phyloP scores from a whole-genome alignment of 1,140 invertebrate species.

The Cherax destructor region DNA sequence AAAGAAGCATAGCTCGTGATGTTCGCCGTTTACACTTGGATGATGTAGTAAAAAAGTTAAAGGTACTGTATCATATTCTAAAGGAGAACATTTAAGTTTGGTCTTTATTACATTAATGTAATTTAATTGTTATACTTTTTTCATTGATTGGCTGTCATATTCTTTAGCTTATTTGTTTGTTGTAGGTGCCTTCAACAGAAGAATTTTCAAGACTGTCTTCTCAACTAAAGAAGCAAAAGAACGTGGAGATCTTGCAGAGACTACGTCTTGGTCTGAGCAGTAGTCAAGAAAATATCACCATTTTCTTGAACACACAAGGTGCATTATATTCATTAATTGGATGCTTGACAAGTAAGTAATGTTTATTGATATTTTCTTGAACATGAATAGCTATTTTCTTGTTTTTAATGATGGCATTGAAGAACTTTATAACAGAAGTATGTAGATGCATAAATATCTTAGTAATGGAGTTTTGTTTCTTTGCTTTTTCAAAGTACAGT shows the following conservation, averaged over 20 bases:
- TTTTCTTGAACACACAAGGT: slow-evolving; percentile 20
- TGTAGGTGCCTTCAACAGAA: slow-evolving; percentile 21
- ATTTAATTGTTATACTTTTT: neutral
- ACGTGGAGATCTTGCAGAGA: slow-evolving; percentile 23
- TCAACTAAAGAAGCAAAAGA: slow-evolving; percentile 42
- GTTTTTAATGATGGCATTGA: too few species aligned
- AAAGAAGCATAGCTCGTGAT: slow-evolving; percentile 27
- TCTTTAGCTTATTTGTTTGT: neutral
- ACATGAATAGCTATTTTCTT: too few species aligned
- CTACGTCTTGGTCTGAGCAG: slow-evolving; percentile 29
- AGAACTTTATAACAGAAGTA: too few species aligned
- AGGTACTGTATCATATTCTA: slow-evolving; percentile 3
- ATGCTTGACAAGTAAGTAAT: slow-evolving; percentile 27
- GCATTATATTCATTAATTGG: slow-evolving; percentile 23
- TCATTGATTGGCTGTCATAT: neutral
- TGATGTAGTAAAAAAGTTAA: slow-evolving; percentile 21
- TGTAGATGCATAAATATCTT: too few species aligned
- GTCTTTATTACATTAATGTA: neutral
- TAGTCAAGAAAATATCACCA: slow-evolving; percentile 17
- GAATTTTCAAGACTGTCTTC: slow-evolving; percentile 23
- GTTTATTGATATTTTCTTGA: neutral
- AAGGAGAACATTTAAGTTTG: too few species aligned
- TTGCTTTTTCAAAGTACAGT: too few species aligned
- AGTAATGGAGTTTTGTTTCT: too few species aligned
- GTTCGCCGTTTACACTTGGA: slow-evolving; percentile 31